Evolutionary conservation across 2,888 invertebrate genomes (phyloP), one percentile per base, ranked within the genome.

Genomic region (Amblyteles armatorius): DNA sequence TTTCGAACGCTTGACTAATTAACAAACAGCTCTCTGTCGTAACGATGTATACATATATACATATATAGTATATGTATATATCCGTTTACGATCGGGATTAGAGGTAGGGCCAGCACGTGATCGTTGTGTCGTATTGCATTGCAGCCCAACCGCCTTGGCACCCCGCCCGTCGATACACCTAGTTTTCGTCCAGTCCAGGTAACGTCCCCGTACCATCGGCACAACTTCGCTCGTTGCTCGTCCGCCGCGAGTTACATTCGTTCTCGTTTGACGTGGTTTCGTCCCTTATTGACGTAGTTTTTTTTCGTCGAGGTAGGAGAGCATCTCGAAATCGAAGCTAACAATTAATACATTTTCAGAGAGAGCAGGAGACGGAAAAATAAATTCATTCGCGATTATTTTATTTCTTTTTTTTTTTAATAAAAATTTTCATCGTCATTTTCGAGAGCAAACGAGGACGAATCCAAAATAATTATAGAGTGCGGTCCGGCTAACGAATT

Each of bases 181-280:
- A 91, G 89, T 91, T 91, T 91, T 87, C 93, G 92, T 88, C 91
- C 92, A 92, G 93, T 93, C 88, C 93, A 93, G 93, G 92, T 93
- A 93, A 93, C 91, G 89, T 90, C 89, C 84, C 89, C 88, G 90
- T 89, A 72, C 67, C 90, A 89, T 89, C 89, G 86, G 86, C 86
- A 88, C 83, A 87, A 55, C 78, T 82, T 57, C 69, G 80, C 84
- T 57, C 82, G 68, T 82, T 69, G 63, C 74, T 79, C 52, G 63
- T 60, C 73, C 57, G 19, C 52, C 52, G 60, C 50, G 19, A 22
- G 57, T 69, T 26, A 74, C 55, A 48, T 65, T 76, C 78, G 48
- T 83, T 73, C 73, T 85, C 73, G 78, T 57, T 77, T 81, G 19
- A 22, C 55, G 72, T 9, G 11, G 1, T 67, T 67, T 22, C 4